Conservation (phyloP, 2,797 vertebrate genomes). For the Malurus splendens region DNA sequence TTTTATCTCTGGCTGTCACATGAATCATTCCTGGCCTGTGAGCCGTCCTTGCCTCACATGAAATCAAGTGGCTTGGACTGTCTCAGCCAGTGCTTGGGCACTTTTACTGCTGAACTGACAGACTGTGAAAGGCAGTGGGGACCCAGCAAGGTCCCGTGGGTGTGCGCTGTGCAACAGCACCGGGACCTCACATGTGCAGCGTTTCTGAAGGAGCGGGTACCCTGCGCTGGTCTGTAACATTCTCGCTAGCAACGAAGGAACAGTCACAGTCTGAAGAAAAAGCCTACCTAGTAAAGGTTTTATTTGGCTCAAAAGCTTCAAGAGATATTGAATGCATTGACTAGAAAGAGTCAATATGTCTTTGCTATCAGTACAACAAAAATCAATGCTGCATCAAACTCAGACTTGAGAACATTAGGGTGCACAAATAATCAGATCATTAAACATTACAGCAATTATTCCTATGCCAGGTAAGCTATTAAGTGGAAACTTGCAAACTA, state of each 20-base stretch:
- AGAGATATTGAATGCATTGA: neutral
- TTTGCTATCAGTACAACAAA: neutral
- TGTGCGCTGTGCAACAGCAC: neutral
- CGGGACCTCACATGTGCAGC: accelerated
- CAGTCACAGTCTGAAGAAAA: neutral
- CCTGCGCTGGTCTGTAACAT: neutral
- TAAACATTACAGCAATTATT: neutral
- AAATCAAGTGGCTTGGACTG: neutral
- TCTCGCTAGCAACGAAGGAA: neutral
- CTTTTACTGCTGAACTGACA: neutral
- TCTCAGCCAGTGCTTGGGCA: neutral
- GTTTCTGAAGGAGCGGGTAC: accelerated
- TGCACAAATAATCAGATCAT: neutral
- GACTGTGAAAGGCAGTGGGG: neutral
- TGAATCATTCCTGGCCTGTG: neutral
- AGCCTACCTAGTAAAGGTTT: neutral
- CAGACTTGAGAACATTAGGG: neutral
- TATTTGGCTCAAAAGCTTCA: neutral
- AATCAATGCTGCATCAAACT: neutral
- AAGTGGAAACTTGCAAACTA: neutral
- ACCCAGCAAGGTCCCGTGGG: neutral
- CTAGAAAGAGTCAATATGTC: neutral
- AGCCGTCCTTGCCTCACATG: neutral
- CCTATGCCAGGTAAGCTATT: neutral
- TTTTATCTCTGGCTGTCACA: neutral